These are phyloP conservation scores for Teleiodes luculella DNA, from an alignment of 2,888 invertebrate genomes.

Conservation along the genomic window DNA sequence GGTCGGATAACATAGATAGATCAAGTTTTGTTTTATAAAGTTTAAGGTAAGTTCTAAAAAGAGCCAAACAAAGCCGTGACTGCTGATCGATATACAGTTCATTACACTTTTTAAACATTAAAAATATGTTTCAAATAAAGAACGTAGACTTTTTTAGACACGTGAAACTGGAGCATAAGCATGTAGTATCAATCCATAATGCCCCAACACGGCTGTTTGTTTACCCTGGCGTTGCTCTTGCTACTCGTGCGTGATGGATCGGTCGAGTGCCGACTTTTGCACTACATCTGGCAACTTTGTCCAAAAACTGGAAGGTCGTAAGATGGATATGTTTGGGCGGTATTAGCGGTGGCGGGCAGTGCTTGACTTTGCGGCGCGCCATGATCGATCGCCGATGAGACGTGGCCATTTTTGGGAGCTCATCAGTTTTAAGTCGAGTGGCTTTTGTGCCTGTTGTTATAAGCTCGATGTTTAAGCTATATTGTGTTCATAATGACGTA, in stretches of 20 bases:
- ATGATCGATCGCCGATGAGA: background rate
- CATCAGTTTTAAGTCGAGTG: background rate
- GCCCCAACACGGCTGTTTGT: background rate
- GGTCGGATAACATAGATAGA: too few relatives aligned
- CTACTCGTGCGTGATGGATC: background rate
- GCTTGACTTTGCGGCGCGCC: background rate
- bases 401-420: background rate
- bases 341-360: background rate
- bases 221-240: background rate
- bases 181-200: constrained; percentile 4
- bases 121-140: background rate
- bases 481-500: too few relatives aligned
- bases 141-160: too few relatives aligned
- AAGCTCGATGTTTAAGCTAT: background rate
- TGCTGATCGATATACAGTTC: too few relatives aligned
- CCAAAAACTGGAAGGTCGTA: constrained; percentile 1
- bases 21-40: too few relatives aligned
- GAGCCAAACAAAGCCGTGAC: too few relatives aligned
- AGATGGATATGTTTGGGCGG: constrained; percentile 7
- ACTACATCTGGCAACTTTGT: constrained; percentile 8
- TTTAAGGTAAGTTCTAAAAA: too few relatives aligned
- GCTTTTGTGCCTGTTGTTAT: background rate
- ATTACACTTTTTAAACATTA: too few relatives aligned
- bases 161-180: background rate
- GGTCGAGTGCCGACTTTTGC: constrained; percentile 2